Evolutionary conservation across 2,888 invertebrate species (phyloP).

Genomic region (Coremacera marginata): DNA sequence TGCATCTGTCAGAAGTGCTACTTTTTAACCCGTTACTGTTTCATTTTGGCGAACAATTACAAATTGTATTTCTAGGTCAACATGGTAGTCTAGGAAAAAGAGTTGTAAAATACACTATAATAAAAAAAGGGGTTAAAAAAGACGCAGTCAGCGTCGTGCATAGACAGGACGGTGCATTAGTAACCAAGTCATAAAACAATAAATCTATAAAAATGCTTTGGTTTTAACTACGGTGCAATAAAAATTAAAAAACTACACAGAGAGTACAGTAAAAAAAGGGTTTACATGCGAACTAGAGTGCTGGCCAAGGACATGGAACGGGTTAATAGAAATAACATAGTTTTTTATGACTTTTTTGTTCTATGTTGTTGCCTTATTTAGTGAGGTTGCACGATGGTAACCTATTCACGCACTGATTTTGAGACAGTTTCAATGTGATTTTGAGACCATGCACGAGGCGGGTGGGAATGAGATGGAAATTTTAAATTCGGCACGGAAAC

Average conservation of each 20-base stretch:
- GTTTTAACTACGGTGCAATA: not conserved
- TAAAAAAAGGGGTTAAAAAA: constrained; percentile 45
- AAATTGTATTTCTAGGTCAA: constrained; percentile 53
- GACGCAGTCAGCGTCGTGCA: not conserved
- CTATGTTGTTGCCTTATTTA: constrained; percentile 5
- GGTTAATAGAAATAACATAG: constrained; percentile 11
- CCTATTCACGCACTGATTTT: not conserved
- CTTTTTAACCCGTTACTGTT: constrained; percentile 34
- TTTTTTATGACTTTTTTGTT: constrained; percentile 23
- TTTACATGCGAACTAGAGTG: not conserved
- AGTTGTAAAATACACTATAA: not conserved
- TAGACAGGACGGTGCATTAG: constrained; percentile 12
- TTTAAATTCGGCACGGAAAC: constrained; percentile 13
- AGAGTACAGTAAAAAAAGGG: not conserved
- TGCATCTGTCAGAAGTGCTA: constrained; percentile 42
- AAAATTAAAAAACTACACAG: constrained; percentile 11
- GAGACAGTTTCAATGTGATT: constrained; percentile 27
- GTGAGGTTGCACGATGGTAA: constrained; percentile 1
- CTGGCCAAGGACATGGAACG: not conserved
- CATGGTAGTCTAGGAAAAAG: constrained; percentile 28
- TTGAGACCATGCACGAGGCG: not conserved
- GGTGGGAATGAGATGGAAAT: not conserved
- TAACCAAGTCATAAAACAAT: constrained; percentile 47
- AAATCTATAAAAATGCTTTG: constrained; percentile 38
- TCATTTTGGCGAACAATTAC: constrained; percentile 46